Evolutionary conservation across 2,797 vertebrate genomes (phyloP), one percentile per base, ranked within the genome.

Genomic region (Sparidentex hasta): DNA sequence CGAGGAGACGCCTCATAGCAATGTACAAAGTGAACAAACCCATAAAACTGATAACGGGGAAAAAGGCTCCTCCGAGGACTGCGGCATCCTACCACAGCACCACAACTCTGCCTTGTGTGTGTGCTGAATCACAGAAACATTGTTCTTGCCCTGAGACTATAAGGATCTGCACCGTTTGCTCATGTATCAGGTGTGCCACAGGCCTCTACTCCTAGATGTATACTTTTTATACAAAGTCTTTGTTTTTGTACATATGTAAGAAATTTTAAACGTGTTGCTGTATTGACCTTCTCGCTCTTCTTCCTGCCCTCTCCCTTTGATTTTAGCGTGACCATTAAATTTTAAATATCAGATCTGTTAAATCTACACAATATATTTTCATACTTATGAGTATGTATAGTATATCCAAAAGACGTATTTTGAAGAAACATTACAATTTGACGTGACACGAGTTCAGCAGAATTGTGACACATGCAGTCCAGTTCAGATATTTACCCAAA

Each of bases 91-190:
- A 1, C 75, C 85, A 3, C 90, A 88, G 89, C 91, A 78, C 59
- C 90, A 85, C 74, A 88, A 77, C 29, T 84, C 93, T 27, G 85
- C 92, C 74, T 88, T 95, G 88, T 91, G 92, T 23, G 92, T 90
- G 80, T 94, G 90, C 87, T 94, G 90, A 94, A 66, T 66, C n/a
- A 0, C 13, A 43, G 29, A 59, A 77, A 65, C 51, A 38, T 56
- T 56, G 54, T 56, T 59, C 41, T 55, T 41, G 4, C 29, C 44
- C 29, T 1, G 41, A 65, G 62, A 62, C 64, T 27, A 43, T 33
- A 71, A 27, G 43, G 65, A 79, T 73, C 69, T 74, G 71, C 83
- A 78, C 82, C 29, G 13, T 73, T 79, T 78, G 73, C 75, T 65
- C 55, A 52, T 66, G 71, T 77, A 52, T 76, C 71, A 61, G 74